Conservation (phyloP, 1,140 invertebrate genomes). For the Polyergus mexicanus region DNA sequence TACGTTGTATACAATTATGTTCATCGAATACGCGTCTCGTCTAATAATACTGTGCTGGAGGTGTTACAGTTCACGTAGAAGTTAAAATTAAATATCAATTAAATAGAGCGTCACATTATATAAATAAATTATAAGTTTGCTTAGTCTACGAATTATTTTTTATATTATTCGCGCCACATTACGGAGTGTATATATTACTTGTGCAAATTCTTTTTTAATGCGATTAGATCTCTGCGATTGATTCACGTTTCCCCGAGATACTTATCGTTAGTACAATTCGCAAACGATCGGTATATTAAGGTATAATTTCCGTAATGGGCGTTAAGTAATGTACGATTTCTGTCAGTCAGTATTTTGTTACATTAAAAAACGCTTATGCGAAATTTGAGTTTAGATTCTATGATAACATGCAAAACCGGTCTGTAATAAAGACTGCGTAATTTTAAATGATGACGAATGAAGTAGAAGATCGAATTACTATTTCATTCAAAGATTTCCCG, state of each 20-base stretch:
- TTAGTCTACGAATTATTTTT: conserved; percentile 72
- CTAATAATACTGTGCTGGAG: conserved; percentile 86
- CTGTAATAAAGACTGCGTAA: not conserved
- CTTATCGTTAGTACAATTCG: not conserved
- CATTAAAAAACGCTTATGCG: conserved; percentile 1
- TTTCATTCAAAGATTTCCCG: not conserved
- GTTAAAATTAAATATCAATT: conserved; percentile 83
- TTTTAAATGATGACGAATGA: conserved; percentile 23
- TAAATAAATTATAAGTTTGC: conserved; percentile 83
- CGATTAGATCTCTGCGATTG: conserved; percentile 22
- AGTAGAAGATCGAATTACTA: conserved; percentile 40
- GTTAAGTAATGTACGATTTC: conserved; percentile 13
- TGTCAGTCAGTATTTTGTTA: conserved; percentile 14
- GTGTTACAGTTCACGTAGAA: conserved; percentile 80
- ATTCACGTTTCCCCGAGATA: not conserved
- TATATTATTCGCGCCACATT: conserved; percentile 49
- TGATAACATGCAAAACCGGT: conserved; percentile 4
- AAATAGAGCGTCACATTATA: conserved; percentile 79
- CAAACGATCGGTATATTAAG: not conserved
- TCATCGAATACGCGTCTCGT: conserved; percentile 64
- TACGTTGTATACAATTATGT: conserved; percentile 75
- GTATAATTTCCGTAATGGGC: conserved; percentile 27
- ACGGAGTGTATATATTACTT: not conserved
- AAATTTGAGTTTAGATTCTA: conserved; percentile 5
- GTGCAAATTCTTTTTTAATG: conserved; percentile 11